A percentile compares a stretch with the other conserved stretches of the same genome.
phyloP scores from a whole-genome alignment of 1,140 invertebrate genomes.

The Drosophila nannoptera region DNA sequence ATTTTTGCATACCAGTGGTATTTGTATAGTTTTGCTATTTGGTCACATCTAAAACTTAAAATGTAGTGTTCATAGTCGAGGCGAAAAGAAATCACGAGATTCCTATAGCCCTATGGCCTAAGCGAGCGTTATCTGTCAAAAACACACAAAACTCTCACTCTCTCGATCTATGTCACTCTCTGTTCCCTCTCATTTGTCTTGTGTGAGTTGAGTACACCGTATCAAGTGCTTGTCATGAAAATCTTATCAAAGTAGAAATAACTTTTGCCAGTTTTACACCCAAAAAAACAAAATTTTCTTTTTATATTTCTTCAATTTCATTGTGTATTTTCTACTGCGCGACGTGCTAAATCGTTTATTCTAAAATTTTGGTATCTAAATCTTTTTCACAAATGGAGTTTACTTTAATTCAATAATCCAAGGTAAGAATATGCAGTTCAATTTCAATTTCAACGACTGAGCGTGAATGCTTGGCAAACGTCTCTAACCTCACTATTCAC shows the following conservation, averaged over 20 bases:
- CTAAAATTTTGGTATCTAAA: not conserved
- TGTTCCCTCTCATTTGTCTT: not conserved
- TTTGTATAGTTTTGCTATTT: not conserved
- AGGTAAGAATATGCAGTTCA: slow-evolving; percentile 6
- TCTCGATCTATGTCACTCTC: slow-evolving; percentile 12
- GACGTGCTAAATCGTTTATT: slow-evolving; percentile 3
- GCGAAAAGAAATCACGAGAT: slow-evolving; percentile 12
- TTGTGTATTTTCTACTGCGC: slow-evolving; percentile 29
- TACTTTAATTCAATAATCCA: too few relatives aligned
- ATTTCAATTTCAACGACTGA: too few relatives aligned
- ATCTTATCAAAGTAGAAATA: slow-evolving; percentile 36
- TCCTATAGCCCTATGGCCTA: not conserved
- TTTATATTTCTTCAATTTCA: slow-evolving; percentile 24
- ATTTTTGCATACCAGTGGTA: too few relatives aligned
- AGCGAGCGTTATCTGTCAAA: slow-evolving; percentile 11
- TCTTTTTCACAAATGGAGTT: too few relatives aligned
- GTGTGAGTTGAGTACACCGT: slow-evolving; percentile 3
- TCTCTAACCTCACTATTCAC: too few relatives aligned
- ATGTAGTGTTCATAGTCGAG: not conserved
- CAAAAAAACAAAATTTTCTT: slow-evolving; percentile 8
- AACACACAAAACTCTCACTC: not conserved
- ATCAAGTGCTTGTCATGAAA: slow-evolving; percentile 40
- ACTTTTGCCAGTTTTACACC: slow-evolving; percentile 29
- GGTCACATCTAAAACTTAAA: not conserved
- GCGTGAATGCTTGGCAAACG: too few relatives aligned